Conservation (phyloP, 2,797 vertebrate genomes). For the Labroides dimidiatus region DNA sequence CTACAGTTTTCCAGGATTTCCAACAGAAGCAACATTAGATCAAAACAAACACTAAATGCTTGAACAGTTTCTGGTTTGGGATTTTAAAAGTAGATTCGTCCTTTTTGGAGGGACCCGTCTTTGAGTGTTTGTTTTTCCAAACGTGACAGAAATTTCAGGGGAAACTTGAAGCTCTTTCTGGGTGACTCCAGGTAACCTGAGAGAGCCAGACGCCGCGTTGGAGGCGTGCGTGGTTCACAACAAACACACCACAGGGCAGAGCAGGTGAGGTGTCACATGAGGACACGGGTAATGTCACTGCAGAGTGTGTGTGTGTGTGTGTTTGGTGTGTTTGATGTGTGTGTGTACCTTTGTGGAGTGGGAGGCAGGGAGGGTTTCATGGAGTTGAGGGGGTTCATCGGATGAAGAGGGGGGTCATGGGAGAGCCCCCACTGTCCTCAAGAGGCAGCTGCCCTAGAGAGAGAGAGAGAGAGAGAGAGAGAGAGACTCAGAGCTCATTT, state of each 20-base stretch:
- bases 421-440: constrained; percentile 71
- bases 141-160: too few relatives aligned
- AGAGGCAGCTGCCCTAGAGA: constrained; percentile 55
- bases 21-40: too few relatives aligned
- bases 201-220: not conserved
- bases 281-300: constrained; percentile 34
- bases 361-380: constrained; percentile 77
- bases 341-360: constrained; percentile 74
- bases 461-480: constrained; percentile 25
- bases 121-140: too few relatives aligned
- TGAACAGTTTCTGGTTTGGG: too few relatives aligned
- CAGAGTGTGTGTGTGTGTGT: constrained; percentile 13
- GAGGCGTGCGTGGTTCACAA: not conserved
- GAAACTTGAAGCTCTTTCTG: not conserved
- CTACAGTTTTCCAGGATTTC: too few relatives aligned
- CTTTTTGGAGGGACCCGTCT: too few relatives aligned
- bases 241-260: not conserved
- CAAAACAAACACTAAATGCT: too few relatives aligned
- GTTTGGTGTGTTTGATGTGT: constrained; percentile 3
- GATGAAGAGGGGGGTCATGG: constrained; percentile 75
- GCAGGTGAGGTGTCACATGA: constrained; percentile 39
- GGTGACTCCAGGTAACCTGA: not conserved
- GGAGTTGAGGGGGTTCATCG: constrained; percentile 78
- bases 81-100: too few relatives aligned
- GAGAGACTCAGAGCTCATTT: constrained; percentile 55